Evolutionary conservation across 2,888 invertebrate genomes (phyloP).

Genomic region (Eugnorisma glareosa): DNA sequence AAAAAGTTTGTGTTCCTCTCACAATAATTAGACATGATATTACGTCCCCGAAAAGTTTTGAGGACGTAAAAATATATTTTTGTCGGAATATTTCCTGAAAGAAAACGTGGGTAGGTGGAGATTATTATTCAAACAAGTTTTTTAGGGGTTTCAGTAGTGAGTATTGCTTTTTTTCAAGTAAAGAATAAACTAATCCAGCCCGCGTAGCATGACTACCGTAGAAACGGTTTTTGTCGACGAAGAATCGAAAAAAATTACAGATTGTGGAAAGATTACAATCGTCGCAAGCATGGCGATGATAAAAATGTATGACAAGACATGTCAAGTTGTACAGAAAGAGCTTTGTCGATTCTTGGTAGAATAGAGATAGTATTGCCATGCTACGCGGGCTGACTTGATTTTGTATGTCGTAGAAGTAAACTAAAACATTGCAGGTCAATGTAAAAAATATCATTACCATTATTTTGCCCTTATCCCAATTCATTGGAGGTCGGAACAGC

Average conservation of each 20-base stretch:
- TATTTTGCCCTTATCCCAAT: background rate
- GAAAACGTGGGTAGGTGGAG: conserved; percentile 15
- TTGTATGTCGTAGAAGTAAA: background rate
- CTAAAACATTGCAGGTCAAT: background rate
- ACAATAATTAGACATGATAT: conserved; percentile 64
- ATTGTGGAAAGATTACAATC: no score
- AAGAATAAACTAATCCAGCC: background rate
- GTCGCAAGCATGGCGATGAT: no score
- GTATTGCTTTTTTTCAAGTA: background rate
- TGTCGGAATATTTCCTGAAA: conserved; percentile 21
- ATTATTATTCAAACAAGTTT: conserved; percentile 25
- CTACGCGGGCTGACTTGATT: background rate
- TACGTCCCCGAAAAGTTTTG: conserved; percentile 54
- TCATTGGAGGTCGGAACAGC: background rate
- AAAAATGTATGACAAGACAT: no score
- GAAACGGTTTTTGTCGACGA: no score
- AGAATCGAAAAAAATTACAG: no score
- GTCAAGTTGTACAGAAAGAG: no score
- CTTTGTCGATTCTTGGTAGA: no score
- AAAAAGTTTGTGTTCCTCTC: conserved; percentile 45
- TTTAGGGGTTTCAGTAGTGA: background rate
- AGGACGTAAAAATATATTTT: conserved; percentile 53
- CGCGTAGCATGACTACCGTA: no score
- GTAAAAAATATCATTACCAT: background rate
- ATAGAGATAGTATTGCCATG: no score